These are phyloP conservation scores for Vanessa tameamea DNA, from an alignment of 1,140 invertebrate species.

Conservation along the genomic window DNA sequence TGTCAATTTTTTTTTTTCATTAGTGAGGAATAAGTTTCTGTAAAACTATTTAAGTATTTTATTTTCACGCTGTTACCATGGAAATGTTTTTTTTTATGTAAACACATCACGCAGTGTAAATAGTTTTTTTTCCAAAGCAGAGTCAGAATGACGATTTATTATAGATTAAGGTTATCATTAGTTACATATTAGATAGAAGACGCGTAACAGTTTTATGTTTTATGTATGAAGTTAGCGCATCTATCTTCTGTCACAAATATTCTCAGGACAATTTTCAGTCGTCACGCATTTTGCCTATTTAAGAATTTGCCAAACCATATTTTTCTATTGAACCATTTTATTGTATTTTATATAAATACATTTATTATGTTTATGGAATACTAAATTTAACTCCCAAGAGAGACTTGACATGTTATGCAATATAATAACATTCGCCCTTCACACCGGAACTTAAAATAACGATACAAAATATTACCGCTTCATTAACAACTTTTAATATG, in stretches of 20 bases:
- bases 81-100: too few relatives aligned
- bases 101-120: not conserved
- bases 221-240: not conserved
- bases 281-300: not conserved
- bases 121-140: not conserved
- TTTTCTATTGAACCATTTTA: too few relatives aligned
- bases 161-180: not conserved
- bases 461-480: too few relatives aligned
- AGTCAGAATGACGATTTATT: not conserved
- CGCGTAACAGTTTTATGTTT: not conserved
- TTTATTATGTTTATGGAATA: too few relatives aligned
- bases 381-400: too few relatives aligned
- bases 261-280: not conserved
- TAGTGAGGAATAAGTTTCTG: not conserved
- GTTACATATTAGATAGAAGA: not conserved
- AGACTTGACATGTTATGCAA: too few relatives aligned
- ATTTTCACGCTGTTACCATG: too few relatives aligned
- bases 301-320: not conserved
- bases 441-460: too few relatives aligned
- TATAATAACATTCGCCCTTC: too few relatives aligned
- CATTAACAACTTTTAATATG: too few relatives aligned
- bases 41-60: too few relatives aligned
- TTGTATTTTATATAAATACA: too few relatives aligned
- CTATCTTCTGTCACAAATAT: slow-evolving; percentile 7
- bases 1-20: not conserved